phyloP scores from a whole-genome alignment of 2,888 invertebrate species.

The Amphiduros pacificus region DNA sequence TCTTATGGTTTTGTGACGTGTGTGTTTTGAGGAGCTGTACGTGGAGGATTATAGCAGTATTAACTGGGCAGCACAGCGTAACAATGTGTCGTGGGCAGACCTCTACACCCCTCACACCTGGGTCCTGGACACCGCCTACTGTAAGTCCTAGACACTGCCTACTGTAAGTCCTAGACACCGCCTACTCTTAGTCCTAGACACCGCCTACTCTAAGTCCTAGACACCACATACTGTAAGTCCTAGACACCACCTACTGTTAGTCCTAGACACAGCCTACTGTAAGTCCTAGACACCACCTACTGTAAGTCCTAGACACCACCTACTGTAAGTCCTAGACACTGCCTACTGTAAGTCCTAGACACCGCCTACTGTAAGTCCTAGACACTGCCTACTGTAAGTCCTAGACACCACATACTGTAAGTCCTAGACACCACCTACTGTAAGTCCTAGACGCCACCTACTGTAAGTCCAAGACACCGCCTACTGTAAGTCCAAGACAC shows the following conservation, averaged over 20 bases:
- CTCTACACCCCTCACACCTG: constrained; percentile 45
- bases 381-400: too few species aligned
- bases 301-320: too few species aligned
- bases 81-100: constrained; percentile 43
- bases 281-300: too few species aligned
- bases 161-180: too few species aligned
- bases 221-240: background rate
- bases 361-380: constrained; percentile 34
- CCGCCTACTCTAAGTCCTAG: too few species aligned
- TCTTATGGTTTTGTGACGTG: background rate
- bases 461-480: background rate
- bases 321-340: too few species aligned
- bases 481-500: constrained; percentile 40
- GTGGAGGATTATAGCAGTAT: constrained; percentile 36
- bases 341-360: constrained; percentile 33
- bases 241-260: constrained; percentile 32
- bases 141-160: background rate
- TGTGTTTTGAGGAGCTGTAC: constrained; percentile 38
- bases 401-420: too few species aligned
- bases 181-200: too few species aligned
- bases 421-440: too few species aligned
- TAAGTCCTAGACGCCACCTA: too few species aligned
- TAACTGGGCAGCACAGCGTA: constrained; percentile 41
- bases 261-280: too few species aligned
- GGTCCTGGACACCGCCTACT: constrained; percentile 34